phyloP scores from a whole-genome alignment of 2,797 vertebrate genomes.

The Pitangus sulphuratus region DNA sequence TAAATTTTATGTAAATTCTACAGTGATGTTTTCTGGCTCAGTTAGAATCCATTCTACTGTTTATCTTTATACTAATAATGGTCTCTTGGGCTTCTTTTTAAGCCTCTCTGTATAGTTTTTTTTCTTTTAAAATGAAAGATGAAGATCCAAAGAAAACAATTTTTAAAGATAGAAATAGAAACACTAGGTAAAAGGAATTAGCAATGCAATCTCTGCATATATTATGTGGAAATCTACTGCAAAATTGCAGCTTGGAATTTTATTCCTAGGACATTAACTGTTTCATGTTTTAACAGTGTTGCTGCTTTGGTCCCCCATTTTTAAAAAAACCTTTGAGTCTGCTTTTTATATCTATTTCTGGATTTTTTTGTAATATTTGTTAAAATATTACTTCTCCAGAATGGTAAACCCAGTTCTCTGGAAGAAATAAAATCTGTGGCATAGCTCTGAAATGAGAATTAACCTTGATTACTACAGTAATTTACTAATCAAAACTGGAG shows the following conservation, averaged over 20 bases:
- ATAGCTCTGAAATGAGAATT: conserved; percentile 78
- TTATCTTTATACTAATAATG: conserved; percentile 64
- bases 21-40: conserved; percentile 62
- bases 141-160: conserved; percentile 47
- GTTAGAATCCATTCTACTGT: conserved; percentile 59
- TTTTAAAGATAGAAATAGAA: conserved; percentile 58
- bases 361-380: conserved; percentile 42
- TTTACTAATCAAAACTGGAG: conserved; percentile 86
- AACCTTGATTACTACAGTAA: conserved; percentile 84
- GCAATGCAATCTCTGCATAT: conserved; percentile 53
- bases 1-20: conserved; percentile 69
- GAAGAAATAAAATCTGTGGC: conserved; percentile 73
- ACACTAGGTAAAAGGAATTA: conserved; percentile 61
- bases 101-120: conserved; percentile 18
- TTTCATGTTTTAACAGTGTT: background rate
- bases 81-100: conserved; percentile 63
- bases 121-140: conserved; percentile 47
- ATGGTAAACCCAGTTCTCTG: conserved; percentile 70
- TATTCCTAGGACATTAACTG: background rate
- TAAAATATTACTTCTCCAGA: conserved; percentile 51
- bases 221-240: conserved; percentile 40
- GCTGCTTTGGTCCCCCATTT: background rate
- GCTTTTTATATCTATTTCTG: background rate
- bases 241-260: conserved; percentile 40
- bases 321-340: background rate